Evolutionary conservation across 2,113 vertebrate genomes (phyloP).

Genomic region (Tetrax tetrax): DNA sequence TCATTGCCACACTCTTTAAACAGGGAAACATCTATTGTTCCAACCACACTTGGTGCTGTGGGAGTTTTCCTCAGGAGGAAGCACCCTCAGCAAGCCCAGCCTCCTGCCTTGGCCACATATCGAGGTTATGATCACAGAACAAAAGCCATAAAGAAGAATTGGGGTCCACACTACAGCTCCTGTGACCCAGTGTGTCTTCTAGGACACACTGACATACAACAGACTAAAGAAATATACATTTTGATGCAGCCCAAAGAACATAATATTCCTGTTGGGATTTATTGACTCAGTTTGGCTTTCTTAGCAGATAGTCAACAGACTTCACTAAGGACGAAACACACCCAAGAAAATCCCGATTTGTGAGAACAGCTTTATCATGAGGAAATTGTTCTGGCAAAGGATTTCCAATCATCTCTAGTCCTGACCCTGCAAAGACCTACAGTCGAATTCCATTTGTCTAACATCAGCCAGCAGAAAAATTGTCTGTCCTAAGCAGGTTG

Average conservation of each 20-base stretch:
- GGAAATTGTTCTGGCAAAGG: background rate
- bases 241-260: background rate
- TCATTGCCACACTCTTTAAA: background rate
- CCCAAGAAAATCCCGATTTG: background rate
- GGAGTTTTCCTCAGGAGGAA: background rate
- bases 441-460: background rate
- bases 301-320: background rate
- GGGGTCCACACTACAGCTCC: background rate
- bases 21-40: background rate
- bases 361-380: background rate
- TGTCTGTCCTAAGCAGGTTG: background rate
- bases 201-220: background rate
- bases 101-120: background rate
- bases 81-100: background rate
- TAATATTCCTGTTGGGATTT: background rate
- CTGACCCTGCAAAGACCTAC: background rate
- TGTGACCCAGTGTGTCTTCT: background rate
- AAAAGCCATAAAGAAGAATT: background rate
- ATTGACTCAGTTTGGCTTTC: background rate
- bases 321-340: background rate
- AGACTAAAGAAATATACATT: background rate
- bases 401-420: background rate
- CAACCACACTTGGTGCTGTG: fast-evolving
- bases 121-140: background rate
- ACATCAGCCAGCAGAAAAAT: background rate